Conservation (phyloP, 2,797 vertebrate genomes). For the Eurystomus glaucurus region DNA sequence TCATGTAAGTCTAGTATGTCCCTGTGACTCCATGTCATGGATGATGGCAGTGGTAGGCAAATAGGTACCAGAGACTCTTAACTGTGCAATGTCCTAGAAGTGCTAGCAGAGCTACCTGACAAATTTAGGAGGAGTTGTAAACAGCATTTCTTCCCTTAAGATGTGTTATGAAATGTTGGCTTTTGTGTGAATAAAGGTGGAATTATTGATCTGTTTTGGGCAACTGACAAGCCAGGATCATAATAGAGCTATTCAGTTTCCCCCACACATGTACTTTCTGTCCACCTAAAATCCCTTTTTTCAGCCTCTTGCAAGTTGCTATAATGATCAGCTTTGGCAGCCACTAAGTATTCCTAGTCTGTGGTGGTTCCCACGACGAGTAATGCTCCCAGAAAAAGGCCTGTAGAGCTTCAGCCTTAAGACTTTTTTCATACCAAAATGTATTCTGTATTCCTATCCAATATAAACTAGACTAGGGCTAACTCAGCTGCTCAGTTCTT, state of each 20-base stretch:
- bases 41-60: neutral
- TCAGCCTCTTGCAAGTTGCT: neutral
- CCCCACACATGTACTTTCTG: fast-evolving
- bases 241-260: neutral
- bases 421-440: neutral
- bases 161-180: neutral
- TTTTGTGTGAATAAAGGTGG: neutral
- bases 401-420: neutral
- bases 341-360: neutral
- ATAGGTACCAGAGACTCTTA: neutral
- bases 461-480: neutral
- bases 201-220: neutral
- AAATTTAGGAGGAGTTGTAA: neutral
- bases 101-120: neutral
- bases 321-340: neutral
- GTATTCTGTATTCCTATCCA: neutral
- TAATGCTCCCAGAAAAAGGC: neutral
- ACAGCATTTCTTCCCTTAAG: neutral
- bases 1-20: neutral
- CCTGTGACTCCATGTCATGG: neutral
- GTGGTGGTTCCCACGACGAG: neutral
- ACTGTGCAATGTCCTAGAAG: neutral
- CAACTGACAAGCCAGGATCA: neutral
- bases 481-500: neutral
- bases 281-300: neutral